Evolutionary conservation across 2,113 vertebrate genomes (phyloP).

Genomic region (Xerus inauris): DNA sequence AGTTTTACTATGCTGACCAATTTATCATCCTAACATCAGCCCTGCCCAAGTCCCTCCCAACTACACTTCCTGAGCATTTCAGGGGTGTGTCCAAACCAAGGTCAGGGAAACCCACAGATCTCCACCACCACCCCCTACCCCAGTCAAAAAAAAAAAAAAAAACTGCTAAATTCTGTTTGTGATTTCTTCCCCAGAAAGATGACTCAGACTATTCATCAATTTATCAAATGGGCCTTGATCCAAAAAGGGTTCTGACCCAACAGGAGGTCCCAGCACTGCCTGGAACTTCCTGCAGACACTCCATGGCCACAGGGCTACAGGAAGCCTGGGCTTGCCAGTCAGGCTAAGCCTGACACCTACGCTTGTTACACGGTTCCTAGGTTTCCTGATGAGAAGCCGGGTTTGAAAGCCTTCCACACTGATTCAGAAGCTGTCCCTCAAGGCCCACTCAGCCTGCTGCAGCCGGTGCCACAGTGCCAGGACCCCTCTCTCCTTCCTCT

Average conservation of each 20-base stretch:
- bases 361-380: not conserved
- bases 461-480: accelerated
- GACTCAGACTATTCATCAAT: not conserved
- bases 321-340: not conserved
- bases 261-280: accelerated
- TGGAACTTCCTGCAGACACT: no score
- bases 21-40: not conserved
- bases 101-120: not conserved
- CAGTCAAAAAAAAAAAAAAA: not conserved
- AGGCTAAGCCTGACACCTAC: no score
- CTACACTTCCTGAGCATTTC: not conserved
- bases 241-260: not conserved
- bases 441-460: no score
- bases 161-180: not conserved
- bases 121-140: not conserved
- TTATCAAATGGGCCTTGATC: not conserved
- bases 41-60: not conserved
- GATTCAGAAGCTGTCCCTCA: no score
- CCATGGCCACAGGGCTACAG: not conserved
- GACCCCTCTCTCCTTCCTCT: not conserved
- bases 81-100: not conserved
- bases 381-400: not conserved
- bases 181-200: not conserved
- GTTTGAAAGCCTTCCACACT: not conserved
- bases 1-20: not conserved